Evolutionary conservation across 2,888 invertebrate genomes (phyloP).

Genomic region (Synergus umbraculus): DNA sequence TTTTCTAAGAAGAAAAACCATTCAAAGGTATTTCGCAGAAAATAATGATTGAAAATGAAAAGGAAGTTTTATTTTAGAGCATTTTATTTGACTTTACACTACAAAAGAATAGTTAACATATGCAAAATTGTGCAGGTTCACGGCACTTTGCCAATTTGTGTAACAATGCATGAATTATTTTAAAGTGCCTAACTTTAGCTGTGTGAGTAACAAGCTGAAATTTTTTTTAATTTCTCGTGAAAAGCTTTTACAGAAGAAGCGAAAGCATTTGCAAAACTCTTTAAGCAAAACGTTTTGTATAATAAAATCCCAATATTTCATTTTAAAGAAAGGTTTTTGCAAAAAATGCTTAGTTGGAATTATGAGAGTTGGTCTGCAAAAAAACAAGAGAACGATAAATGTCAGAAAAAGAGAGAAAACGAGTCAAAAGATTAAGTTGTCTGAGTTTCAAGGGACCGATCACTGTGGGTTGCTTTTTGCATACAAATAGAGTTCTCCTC

Average conservation of each 20-base stretch:
- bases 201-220: background rate
- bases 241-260: background rate
- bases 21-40: background rate
- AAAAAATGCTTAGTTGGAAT: background rate
- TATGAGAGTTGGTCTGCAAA: background rate
- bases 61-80: background rate
- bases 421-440: constrained; percentile 9
- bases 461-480: constrained; percentile 2
- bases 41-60: background rate
- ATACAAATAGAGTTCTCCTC: constrained; percentile 15
- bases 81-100: background rate
- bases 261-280: background rate
- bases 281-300: background rate
- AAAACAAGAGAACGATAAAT: constrained; percentile 11
- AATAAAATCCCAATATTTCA: too few relatives aligned
- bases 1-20: background rate
- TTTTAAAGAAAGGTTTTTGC: too few relatives aligned
- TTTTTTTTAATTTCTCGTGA: background rate
- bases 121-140: background rate
- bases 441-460: constrained; percentile 7
- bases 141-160: constrained; percentile 68
- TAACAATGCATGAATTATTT: constrained; percentile 73
- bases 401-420: background rate
- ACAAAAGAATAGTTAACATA: background rate
- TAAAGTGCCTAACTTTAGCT: constrained; percentile 68